These are phyloP conservation scores for Notothenia rossii DNA, from an alignment of 2,113 vertebrate genomes.

Conservation along the genomic window DNA sequence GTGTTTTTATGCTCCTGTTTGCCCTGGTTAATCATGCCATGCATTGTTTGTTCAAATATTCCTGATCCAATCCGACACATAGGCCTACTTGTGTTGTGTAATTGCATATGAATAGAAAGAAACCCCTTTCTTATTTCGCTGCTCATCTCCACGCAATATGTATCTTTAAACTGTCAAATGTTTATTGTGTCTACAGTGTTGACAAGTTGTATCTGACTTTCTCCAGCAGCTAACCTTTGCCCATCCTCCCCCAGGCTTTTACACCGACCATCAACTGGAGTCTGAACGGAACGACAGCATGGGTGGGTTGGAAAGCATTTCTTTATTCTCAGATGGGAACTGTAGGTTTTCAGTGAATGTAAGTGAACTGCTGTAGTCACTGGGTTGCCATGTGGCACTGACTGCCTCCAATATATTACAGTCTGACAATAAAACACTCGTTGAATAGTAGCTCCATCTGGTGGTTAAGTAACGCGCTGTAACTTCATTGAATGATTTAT, in stretches of 20 bases:
- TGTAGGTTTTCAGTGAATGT: no score
- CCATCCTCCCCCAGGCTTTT: slow-evolving; percentile 82
- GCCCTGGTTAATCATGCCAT: neutral
- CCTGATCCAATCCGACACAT: no score
- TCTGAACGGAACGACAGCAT: slow-evolving; percentile 76
- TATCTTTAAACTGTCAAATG: neutral
- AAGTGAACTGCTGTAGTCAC: no score
- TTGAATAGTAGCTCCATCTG: slow-evolving; percentile 49
- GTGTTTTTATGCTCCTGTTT: neutral
- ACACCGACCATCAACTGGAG: slow-evolving; percentile 81
- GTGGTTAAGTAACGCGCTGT: slow-evolving; percentile 23
- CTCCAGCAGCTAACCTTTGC: neutral
- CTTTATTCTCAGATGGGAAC: neutral
- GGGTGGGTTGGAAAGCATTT: slow-evolving; percentile 69
- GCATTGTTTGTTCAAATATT: neutral
- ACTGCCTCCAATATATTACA: neutral
- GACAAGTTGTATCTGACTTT: neutral
- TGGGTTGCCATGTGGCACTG: no score
- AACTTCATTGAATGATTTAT: neutral
- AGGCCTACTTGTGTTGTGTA: neutral
- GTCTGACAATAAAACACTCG: neutral
- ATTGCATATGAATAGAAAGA: neutral
- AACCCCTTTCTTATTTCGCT: neutral
- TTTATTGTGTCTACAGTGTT: neutral
- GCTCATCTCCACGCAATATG: neutral